Evolutionary conservation across 1,140 invertebrate species (phyloP).

Genomic region (Euura lappo): DNA sequence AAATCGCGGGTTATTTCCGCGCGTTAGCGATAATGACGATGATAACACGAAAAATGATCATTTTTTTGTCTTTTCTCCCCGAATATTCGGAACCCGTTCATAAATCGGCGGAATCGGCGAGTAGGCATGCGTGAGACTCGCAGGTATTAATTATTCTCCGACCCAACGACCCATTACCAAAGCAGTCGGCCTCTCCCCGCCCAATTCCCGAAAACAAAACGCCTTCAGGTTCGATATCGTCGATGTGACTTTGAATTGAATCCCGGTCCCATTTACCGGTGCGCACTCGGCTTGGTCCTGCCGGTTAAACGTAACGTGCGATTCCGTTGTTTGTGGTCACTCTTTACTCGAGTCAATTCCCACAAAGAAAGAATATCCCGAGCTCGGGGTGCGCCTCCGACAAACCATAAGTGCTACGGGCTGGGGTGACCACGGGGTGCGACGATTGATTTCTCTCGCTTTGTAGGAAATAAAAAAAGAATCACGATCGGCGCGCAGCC

Average conservation of each 20-base stretch:
- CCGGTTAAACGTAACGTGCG: conserved; percentile 50
- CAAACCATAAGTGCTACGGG: not conserved
- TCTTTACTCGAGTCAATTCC: conserved; percentile 38
- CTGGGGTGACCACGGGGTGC: conserved; percentile 2
- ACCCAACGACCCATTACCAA: conserved; percentile 55
- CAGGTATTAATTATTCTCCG: conserved; percentile 40
- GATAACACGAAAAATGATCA: too few species aligned
- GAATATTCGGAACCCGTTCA: too few species aligned
- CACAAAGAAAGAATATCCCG: conserved; percentile 33
- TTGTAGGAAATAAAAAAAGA: not conserved
- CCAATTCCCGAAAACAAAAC: conserved; percentile 58
- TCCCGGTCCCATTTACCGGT: conserved; percentile 24
- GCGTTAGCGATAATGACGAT: too few species aligned
- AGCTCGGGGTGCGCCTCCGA: conserved; percentile 16
- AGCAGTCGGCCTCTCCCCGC: conserved; percentile 57
- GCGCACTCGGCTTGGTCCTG: conserved; percentile 30
- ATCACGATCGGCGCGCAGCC: too few species aligned
- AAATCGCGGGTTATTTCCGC: too few species aligned
- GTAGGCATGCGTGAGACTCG: too few species aligned
- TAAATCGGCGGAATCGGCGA: too few species aligned
- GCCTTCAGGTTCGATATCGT: conserved; percentile 45
- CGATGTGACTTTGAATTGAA: conserved; percentile 52
- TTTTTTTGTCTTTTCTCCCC: too few species aligned
- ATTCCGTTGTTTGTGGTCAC: conserved; percentile 59
- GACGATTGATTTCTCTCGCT: not conserved